phyloP scores from a whole-genome alignment of 1,140 invertebrate species.

The Heliconius melpomene region DNA sequence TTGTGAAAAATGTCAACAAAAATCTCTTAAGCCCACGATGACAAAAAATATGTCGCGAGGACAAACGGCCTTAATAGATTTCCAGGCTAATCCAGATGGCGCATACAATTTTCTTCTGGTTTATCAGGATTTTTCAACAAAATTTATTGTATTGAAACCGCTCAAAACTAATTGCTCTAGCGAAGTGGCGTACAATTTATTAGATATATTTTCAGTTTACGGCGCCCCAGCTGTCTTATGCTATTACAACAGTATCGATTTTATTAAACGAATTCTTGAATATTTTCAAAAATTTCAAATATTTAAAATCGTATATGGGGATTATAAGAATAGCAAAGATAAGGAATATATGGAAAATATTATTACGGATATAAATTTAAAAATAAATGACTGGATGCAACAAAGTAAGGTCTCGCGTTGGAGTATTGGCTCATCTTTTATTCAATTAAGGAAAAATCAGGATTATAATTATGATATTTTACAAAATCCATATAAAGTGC shows the following conservation, averaged over 20 bases:
- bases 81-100: slow-evolving; percentile 1
- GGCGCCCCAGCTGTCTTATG: background rate
- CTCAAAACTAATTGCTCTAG: background rate
- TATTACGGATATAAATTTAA: background rate
- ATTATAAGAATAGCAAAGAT: background rate
- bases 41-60: background rate
- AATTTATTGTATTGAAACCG: background rate
- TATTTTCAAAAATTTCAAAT: background rate
- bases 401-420: background rate
- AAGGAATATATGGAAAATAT: background rate
- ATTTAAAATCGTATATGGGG: background rate
- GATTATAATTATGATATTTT: slow-evolving; percentile 1
- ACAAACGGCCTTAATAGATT: slow-evolving; percentile 12
- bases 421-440: background rate
- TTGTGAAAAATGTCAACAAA: slow-evolving; percentile 13
- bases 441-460: background rate
- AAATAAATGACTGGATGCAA: background rate
- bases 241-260: slow-evolving; percentile 4
- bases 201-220: background rate
- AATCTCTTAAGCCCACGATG: background rate
- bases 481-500: background rate
- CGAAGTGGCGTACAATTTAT: background rate
- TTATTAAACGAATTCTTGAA: background rate
- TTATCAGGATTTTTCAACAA: slow-evolving; percentile 6
- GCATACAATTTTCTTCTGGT: slow-evolving; percentile 1